Conservation (phyloP, 1,140 invertebrate genomes). For the Hydropsyche tenuis region DNA sequence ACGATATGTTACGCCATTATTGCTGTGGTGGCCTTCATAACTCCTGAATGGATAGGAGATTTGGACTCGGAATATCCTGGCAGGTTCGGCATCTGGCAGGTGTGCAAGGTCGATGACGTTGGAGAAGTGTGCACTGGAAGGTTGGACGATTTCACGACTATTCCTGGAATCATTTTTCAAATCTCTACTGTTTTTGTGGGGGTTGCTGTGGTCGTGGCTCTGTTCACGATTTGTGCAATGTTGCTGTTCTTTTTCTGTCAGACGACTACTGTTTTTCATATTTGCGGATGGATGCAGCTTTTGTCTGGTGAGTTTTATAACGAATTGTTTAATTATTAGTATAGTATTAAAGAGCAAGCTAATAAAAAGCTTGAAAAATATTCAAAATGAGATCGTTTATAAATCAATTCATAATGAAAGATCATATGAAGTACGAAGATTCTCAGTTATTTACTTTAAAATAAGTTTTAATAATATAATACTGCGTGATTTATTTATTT, state of each 20-base stretch:
- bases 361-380: no score
- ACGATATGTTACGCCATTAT: conserved; percentile 97
- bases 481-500: no score
- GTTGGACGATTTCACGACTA: conserved; percentile 82
- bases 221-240: conserved; percentile 87
- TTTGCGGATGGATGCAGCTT: conserved; percentile 93
- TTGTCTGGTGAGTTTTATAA: conserved; percentile 79
- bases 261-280: conserved; percentile 90
- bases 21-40: conserved; percentile 91
- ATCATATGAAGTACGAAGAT: no score
- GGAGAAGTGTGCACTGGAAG: conserved; percentile 81
- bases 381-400: no score
- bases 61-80: conserved; percentile 84
- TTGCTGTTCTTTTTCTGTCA: conserved; percentile 94
- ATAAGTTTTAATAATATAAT: no score
- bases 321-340: no score
- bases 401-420: no score
- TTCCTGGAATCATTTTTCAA: conserved; percentile 74
- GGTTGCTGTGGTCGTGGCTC: conserved; percentile 81
- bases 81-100: conserved; percentile 91
- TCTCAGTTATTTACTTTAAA: no score
- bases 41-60: conserved; percentile 93
- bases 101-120: conserved; percentile 75
- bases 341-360: no score
- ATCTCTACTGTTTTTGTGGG: conserved; percentile 89